Percentiles rank a stretch among this genome's conserved stretches.
Conservation (phyloP, 2,888 invertebrate species). For the Hypsopygia costalis region DNA sequence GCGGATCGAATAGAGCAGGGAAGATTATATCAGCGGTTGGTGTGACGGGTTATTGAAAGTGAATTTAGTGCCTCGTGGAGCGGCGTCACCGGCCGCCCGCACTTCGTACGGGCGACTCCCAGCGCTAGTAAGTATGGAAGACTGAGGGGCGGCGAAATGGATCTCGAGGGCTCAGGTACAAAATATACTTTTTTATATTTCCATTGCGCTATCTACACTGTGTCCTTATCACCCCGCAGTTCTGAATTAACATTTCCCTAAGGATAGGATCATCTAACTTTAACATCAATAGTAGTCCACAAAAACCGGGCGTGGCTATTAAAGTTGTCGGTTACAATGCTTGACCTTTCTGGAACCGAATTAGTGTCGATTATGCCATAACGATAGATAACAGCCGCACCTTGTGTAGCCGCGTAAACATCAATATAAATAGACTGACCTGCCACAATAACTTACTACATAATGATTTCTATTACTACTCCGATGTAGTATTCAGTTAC, state of each 20-base stretch:
- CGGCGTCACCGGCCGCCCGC: conserved; percentile 16
- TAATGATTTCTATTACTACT: not conserved
- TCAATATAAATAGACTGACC: conserved; percentile 27
- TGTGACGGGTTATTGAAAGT: conserved; percentile 52
- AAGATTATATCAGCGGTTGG: conserved; percentile 42
- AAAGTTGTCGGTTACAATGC: conserved; percentile 33
- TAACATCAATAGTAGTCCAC: conserved; percentile 18
- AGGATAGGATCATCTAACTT: not conserved
- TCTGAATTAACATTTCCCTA: not conserved
- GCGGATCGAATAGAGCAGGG: conserved; percentile 46
- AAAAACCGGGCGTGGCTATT: conserved; percentile 56
- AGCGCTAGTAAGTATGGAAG: conserved; percentile 48
- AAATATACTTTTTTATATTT: conserved; percentile 4
- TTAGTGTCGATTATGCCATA: conserved; percentile 46
- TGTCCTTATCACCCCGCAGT: not conserved
- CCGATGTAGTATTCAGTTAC: no score
- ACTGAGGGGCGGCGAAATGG: conserved; percentile 23
- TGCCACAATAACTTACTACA: conserved; percentile 21
- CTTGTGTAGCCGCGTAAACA: conserved; percentile 18
- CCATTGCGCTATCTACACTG: not conserved
- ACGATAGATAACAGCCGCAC: conserved; percentile 31
- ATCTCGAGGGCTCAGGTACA: conserved; percentile 32
- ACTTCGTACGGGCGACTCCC: conserved; percentile 1
- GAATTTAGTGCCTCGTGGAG: conserved; percentile 44
- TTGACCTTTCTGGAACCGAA: conserved; percentile 47